Evolutionary conservation across 2,888 invertebrate species (phyloP).

Genomic region (Drosophila anomelani): DNA sequence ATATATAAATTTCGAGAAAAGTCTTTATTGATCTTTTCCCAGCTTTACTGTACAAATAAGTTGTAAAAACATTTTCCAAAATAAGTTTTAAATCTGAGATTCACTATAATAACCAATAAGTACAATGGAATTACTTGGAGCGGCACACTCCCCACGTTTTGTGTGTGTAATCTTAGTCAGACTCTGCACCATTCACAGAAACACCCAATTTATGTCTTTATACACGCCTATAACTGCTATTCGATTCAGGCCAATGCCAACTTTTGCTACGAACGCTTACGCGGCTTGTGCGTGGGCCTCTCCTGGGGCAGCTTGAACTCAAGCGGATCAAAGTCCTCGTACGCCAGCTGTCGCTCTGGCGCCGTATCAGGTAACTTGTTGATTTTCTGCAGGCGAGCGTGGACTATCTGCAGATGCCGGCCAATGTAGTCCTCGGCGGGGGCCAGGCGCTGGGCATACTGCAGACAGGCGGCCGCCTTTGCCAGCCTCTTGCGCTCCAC

Average conservation of each 20-base stretch:
- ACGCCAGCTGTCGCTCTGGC: constrained; percentile 82
- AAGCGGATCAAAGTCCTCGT: constrained; percentile 83
- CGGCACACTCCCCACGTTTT: constrained; percentile 7
- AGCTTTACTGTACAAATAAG: neutral
- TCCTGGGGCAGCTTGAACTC: constrained; percentile 75
- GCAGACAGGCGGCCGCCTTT: constrained; percentile 94
- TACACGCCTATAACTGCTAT: constrained; percentile 16
- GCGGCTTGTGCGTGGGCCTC: constrained; percentile 47
- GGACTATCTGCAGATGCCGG: constrained; percentile 94
- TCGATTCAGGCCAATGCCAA: constrained; percentile 6
- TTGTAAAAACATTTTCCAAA: constrained; percentile 29
- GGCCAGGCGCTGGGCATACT: constrained; percentile 91
- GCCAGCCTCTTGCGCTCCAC: constrained; percentile 95
- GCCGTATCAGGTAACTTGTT: constrained; percentile 81
- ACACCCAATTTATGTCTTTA: constrained; percentile 18
- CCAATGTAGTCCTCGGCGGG: constrained; percentile 96
- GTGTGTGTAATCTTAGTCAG: constrained; percentile 30
- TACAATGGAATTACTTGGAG: constrained; percentile 27
- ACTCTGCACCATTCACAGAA: constrained; percentile 26
- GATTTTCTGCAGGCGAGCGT: constrained; percentile 80
- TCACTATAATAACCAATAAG: constrained; percentile 36
- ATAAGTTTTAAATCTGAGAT: constrained; percentile 18
- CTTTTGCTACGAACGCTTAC: constrained; percentile 60
- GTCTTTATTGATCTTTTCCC: neutral
- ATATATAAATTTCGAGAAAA: neutral